phyloP scores from a whole-genome alignment of 30 jellyfish, hydroid and myxozoan species.

The Chrysaora quinquecirrha region DNA sequence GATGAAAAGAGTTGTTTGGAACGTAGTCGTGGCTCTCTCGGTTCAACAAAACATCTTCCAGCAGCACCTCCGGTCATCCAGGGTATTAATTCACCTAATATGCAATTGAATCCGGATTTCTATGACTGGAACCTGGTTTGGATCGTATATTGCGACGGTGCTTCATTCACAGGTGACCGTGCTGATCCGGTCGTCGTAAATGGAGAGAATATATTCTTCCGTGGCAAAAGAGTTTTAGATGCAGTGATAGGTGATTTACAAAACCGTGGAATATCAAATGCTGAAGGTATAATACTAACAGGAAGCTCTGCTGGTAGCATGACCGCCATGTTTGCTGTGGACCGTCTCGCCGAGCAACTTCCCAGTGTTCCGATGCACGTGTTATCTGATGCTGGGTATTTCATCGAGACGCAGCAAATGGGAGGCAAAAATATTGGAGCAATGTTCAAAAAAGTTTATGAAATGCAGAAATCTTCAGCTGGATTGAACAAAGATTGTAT shows the following conservation, averaged over 20 bases:
- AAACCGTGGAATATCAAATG: conserved; percentile 81
- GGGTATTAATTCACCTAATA: conserved; percentile 96
- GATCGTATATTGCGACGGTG: conserved; percentile 99
- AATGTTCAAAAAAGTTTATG: conserved; percentile 79
- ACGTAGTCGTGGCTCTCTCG: conserved; percentile 96
- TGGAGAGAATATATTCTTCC: conserved; percentile 87
- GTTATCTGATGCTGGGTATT: conserved; percentile 98
- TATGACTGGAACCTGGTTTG: conserved; percentile 98
- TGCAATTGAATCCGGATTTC: conserved; percentile 93
- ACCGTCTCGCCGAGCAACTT: conserved; percentile 83
- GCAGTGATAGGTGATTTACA: conserved; percentile 84
- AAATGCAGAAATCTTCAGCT: conserved; percentile 90
- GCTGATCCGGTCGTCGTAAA: conserved; percentile 80
- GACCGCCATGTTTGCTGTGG: conserved; percentile 99
- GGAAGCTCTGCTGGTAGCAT: conserved; percentile 99
- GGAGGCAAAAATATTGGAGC: conserved; percentile 96
- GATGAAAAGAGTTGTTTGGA: conserved; percentile 95
- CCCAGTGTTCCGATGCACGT: conserved; percentile 96
- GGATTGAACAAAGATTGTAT: conserved; percentile 93
- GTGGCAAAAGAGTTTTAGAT: conserved; percentile 94
- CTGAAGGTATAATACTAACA: conserved; percentile 93
- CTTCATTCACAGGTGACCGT: conserved; percentile 98
- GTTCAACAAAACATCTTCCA: conserved; percentile 93
- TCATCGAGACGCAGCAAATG: conserved; percentile 95
- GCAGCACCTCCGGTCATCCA: conserved; percentile 98